phyloP scores from a whole-genome alignment of 2,113 vertebrate species.

The Silurus asotus region DNA sequence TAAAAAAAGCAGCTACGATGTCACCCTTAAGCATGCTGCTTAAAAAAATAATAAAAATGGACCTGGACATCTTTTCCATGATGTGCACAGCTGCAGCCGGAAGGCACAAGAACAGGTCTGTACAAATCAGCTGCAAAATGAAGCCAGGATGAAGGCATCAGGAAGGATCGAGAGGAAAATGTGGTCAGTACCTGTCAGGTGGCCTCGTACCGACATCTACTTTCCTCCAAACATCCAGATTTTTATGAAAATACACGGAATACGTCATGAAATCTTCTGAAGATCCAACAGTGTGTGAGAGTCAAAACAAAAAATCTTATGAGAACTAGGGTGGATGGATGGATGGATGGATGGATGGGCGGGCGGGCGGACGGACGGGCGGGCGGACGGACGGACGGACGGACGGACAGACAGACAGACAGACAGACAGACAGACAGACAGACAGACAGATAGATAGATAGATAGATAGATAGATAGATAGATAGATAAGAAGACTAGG shows the following conservation, averaged over 20 bases:
- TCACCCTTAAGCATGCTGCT: slow-evolving; percentile 15
- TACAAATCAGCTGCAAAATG: slow-evolving; percentile 33
- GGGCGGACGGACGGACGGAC: too few species aligned
- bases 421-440: too few species aligned
- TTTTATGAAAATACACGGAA: slow-evolving; percentile 26
- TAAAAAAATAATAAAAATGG: slow-evolving; percentile 20
- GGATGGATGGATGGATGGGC: too few species aligned
- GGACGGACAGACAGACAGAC: too few species aligned
- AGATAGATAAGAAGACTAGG: slow-evolving; percentile 14
- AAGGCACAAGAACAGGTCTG: slow-evolving; percentile 20
- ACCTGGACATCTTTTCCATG: slow-evolving; percentile 30
- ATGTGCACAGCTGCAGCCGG: slow-evolving; percentile 11
- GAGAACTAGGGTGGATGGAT: too few species aligned
- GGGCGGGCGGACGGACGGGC: too few species aligned
- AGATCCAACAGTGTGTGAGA: slow-evolving; percentile 36
- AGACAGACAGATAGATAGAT: too few species aligned
- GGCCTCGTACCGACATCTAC: slow-evolving; percentile 6
- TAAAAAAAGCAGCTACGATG: background rate
- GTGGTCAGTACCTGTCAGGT: slow-evolving; percentile 21
- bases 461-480: background rate
- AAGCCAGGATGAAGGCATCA: slow-evolving; percentile 26
- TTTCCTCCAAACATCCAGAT: slow-evolving; percentile 17
- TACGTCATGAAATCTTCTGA: slow-evolving; percentile 29
- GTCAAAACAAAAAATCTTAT: too few species aligned
- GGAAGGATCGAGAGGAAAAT: slow-evolving; percentile 15